phyloP scores from a whole-genome alignment of 30 jellyfish, hydroid and myxozoan species.

The Calvadosia cruxmelitensis region DNA sequence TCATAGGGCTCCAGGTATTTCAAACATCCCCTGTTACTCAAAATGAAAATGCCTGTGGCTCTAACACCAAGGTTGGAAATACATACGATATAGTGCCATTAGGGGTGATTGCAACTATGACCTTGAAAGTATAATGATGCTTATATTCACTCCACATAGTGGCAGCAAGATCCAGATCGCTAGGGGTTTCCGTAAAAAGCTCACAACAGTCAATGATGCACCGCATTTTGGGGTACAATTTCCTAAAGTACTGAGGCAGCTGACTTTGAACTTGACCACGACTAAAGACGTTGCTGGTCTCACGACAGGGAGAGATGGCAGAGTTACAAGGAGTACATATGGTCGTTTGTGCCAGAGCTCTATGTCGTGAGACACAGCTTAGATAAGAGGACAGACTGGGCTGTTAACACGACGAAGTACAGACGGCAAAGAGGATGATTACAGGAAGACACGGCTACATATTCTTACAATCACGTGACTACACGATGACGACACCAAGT shows the following conservation, averaged over 20 bases:
- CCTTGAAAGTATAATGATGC: constrained; percentile 53
- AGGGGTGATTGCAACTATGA: constrained; percentile 31
- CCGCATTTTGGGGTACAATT: constrained; percentile 43
- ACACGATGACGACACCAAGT: no score
- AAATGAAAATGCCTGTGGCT: constrained; percentile 26
- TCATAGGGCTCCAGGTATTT: constrained; percentile 33
- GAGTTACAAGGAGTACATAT: no score
- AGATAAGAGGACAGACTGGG: no score
- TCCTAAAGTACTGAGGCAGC: constrained; percentile 35
- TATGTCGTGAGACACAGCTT: no score
- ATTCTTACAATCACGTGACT: no score
- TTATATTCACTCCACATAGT: no score
- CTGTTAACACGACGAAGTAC: no score
- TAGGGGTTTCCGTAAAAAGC: constrained; percentile 51
- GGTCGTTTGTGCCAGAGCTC: no score
- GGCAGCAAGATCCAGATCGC: constrained; percentile 6
- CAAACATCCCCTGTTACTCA: constrained; percentile 25
- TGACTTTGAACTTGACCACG: constrained; percentile 17
- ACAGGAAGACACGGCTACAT: no score
- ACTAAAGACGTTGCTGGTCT: constrained; percentile 38
- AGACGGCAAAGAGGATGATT: no score
- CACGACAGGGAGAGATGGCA: no score
- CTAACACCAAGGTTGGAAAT: constrained; percentile 56
- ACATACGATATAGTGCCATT: constrained; percentile 58
- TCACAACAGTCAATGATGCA: constrained; percentile 48